A percentile compares a stretch with the other conserved stretches of the same genome.
phyloP scores from a whole-genome alignment of 1,140 invertebrate species.

The Nomia melanderi region DNA sequence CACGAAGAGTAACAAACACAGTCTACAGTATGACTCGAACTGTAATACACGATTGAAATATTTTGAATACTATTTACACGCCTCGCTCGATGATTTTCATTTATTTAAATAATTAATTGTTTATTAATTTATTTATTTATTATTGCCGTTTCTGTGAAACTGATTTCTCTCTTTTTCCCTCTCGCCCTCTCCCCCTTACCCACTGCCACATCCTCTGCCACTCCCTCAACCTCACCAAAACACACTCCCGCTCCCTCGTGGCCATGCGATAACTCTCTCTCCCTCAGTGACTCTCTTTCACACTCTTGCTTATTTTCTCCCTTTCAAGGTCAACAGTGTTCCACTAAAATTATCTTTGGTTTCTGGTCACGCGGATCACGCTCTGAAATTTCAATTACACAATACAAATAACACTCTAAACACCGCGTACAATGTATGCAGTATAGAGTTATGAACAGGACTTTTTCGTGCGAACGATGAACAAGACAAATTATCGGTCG shows the following conservation, averaged over 20 bases:
- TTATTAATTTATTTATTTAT: background rate
- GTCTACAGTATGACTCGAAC: constrained; percentile 45
- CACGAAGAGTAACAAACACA: constrained; percentile 50
- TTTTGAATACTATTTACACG: constrained; percentile 40
- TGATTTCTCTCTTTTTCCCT: too few relatives aligned
- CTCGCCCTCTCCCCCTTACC: background rate
- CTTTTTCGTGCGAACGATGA: background rate
- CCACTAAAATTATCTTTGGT: constrained; percentile 17
- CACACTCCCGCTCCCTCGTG: too few relatives aligned
- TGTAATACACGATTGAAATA: constrained; percentile 32
- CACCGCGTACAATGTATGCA: constrained; percentile 26
- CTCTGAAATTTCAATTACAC: too few relatives aligned
- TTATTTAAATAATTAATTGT: too few relatives aligned
- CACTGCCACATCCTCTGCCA: too few relatives aligned
- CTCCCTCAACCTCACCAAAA: too few relatives aligned
- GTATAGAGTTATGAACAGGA: constrained; percentile 2
- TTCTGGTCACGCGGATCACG: background rate
- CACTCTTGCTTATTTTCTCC: too few relatives aligned
- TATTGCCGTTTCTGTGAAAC: too few relatives aligned
- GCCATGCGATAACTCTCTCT: background rate
- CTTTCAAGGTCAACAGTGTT: background rate
- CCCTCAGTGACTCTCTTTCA: too few relatives aligned
- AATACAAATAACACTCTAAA: constrained; percentile 43
- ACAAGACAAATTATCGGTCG: background rate
- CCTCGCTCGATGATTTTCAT: background rate